These are phyloP conservation scores for Drosophila pandora DNA, from an alignment of 1,140 invertebrate species.

Conservation along the genomic window DNA sequence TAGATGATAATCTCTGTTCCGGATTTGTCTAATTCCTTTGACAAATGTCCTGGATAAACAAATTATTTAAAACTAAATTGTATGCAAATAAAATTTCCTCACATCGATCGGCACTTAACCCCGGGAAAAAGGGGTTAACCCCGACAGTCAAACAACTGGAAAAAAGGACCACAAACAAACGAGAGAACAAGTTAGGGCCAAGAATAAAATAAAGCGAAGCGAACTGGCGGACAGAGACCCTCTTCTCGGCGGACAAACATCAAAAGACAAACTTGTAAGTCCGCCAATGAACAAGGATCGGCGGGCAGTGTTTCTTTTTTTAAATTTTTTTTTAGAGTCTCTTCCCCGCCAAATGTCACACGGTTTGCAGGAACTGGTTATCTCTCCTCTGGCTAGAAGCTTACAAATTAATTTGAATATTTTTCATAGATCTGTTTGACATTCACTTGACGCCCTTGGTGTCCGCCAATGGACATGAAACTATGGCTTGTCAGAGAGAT, in stretches of 20 bases:
- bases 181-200: constrained; percentile 47
- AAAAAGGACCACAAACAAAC: constrained; percentile 51
- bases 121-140: constrained; percentile 18
- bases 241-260: constrained; percentile 44
- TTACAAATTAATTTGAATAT: constrained; percentile 68
- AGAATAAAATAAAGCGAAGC: constrained; percentile 38
- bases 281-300: constrained; percentile 42
- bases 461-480: constrained; percentile 10
- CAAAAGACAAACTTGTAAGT: constrained; percentile 58
- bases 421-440: constrained; percentile 71
- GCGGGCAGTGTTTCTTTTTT: too few species aligned
- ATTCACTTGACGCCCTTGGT: constrained; percentile 64
- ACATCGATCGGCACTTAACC: constrained; percentile 42
- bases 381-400: constrained; percentile 25
- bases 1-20: constrained; percentile 15
- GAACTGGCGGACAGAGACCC: constrained; percentile 18
- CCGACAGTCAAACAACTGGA: constrained; percentile 41
- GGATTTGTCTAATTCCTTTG: constrained; percentile 10
- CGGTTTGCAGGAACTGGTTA: constrained; percentile 50
- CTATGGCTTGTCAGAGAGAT: neutral
- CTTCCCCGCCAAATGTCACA: constrained; percentile 38
- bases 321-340: constrained; percentile 5
- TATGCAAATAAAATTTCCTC: constrained; percentile 41
- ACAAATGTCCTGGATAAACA: constrained; percentile 35
- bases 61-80: constrained; percentile 41